Evolutionary conservation across 2,888 invertebrate species (phyloP), one percentile per base, ranked within the genome.

Genomic region (Dolomedes plantarius): DNA sequence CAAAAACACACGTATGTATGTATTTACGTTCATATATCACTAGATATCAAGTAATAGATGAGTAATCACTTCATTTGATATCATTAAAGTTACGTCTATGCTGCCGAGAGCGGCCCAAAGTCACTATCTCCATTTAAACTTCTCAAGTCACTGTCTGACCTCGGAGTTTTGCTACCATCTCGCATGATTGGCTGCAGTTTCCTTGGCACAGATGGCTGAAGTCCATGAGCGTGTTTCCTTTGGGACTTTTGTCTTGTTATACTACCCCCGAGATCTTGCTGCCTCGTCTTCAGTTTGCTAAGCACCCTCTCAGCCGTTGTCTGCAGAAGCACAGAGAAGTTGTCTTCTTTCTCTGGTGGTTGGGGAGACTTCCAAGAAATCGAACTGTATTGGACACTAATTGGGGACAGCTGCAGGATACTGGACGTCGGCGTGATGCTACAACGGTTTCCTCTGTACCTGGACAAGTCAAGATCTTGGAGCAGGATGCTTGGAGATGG

Each of bases 291-390:
- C 13, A 86, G 68, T 23, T 56, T 75, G 13, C 69, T 80, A 5
- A 86, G 71, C 7, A 86, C 86, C 7, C 86, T 62, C 41, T 86
- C 86, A 1, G 86, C 86, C 6, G 86, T 86, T 1, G 86, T 76
- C 41, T 86, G 86, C 16, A 80, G 65, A 1, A 86, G 75, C 11
- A 72, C n/a, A 0, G 79, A 56, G 27, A 86, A 86, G 3, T 73
- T 73, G 29, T 86, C 86, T 19, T 86, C 86, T 16, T 29, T 78
- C 7, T 76, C 77, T 29, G 65, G 72, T 7, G 39, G 56, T 6
- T 65, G 67, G 0, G 64, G 31, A 23, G 56, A 72, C 78, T 73
- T 78, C 2, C 32, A 29, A 1, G 50, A 13, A 27, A n/a, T 72
- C 1, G 78, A 36, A 13, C 46, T 16, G 29, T 73, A 78, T 7